Percentiles rank a stretch among this genome's conserved stretches.
phyloP scores from a whole-genome alignment of 2,888 invertebrate species.

The Furcula furcula region DNA sequence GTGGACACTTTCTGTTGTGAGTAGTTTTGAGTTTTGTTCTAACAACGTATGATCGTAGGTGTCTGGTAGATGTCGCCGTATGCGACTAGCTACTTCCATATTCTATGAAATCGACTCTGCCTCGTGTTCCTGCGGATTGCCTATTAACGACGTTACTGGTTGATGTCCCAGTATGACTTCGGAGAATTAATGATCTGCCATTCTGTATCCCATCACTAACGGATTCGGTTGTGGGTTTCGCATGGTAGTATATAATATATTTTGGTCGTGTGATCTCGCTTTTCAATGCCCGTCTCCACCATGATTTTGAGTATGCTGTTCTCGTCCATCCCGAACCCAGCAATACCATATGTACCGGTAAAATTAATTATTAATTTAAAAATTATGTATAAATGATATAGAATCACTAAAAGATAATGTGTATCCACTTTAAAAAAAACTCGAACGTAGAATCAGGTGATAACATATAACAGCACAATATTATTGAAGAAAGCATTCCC shows the following conservation, averaged over 20 bases:
- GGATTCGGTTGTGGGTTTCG: conserved; percentile 16
- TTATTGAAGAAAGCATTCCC: too few relatives aligned
- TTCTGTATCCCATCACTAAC: conserved; percentile 8
- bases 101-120: background rate
- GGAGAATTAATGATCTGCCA: conserved; percentile 3
- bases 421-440: too few relatives aligned
- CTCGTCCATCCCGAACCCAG: too few relatives aligned
- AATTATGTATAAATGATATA: too few relatives aligned
- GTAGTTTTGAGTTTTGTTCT: background rate
- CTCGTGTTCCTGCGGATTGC: background rate
- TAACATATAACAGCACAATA: too few relatives aligned
- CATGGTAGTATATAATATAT: conserved; percentile 12
- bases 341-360: too few relatives aligned
- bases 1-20: background rate
- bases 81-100: background rate
- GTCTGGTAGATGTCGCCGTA: background rate
- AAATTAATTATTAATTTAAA: too few relatives aligned
- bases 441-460: too few relatives aligned
- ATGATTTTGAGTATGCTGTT: background rate
- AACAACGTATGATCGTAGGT: background rate
- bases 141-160: conserved; percentile 3
- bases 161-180: conserved; percentile 2
- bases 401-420: too few relatives aligned
- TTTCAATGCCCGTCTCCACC: background rate
- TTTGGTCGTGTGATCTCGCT: conserved; percentile 7